These are phyloP conservation scores for Stenotaenia linearis DNA, from an alignment of 2,888 invertebrate genomes.

Conservation along the genomic window DNA sequence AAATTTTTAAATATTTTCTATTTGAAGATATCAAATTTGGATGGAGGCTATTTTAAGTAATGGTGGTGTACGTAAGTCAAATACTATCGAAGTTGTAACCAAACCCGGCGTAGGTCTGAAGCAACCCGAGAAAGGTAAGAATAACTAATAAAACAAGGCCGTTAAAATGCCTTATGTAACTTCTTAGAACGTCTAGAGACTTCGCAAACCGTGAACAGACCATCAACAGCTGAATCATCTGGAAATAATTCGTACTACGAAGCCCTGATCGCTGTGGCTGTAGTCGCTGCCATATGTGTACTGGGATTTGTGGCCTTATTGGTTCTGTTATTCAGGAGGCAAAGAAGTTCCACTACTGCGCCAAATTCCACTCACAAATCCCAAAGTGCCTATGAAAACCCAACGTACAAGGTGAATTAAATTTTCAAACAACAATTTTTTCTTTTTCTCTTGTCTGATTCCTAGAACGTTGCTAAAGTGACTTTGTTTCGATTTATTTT, in stretches of 20 bases:
- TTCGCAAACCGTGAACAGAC: conserved; percentile 35
- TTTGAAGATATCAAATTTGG: conserved; percentile 84
- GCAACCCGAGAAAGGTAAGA: conserved; percentile 35
- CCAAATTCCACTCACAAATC: conserved; percentile 75
- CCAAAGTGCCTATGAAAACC: conserved; percentile 87
- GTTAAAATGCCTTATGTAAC: too few relatives aligned
- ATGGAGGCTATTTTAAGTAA: conserved; percentile 82
- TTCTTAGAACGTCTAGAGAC: background rate
- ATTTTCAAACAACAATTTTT: background rate
- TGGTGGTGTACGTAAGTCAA: conserved; percentile 82
- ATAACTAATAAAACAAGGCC: background rate
- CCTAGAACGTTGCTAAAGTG: background rate
- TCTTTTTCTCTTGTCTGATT: background rate
- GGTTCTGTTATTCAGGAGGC: conserved; percentile 69
- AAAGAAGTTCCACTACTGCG: conserved; percentile 59
- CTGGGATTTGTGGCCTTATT: conserved; percentile 72
- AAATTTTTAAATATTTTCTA: too few relatives aligned
- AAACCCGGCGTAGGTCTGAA: conserved; percentile 57
- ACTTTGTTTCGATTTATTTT: conserved; percentile 27
- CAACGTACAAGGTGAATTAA: conserved; percentile 73
- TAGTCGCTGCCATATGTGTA: conserved; percentile 77
- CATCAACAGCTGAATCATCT: conserved; percentile 50
- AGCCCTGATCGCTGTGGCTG: conserved; percentile 78
- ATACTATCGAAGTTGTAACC: conserved; percentile 79
- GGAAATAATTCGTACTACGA: conserved; percentile 66